Conservation (phyloP, 1,140 invertebrate genomes). For the Physella acuta region DNA sequence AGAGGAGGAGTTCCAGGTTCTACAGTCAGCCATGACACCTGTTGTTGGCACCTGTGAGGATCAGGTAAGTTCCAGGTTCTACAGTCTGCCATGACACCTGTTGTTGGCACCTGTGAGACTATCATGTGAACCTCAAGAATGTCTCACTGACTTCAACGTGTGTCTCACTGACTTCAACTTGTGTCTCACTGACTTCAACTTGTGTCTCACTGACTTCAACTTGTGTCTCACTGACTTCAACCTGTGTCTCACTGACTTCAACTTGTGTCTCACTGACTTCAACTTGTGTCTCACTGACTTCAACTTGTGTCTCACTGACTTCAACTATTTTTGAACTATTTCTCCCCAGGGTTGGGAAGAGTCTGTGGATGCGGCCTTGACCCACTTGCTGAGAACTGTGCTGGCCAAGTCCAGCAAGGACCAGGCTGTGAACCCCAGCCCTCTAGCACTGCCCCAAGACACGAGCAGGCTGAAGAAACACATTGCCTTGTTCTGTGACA, state of each 20-base stretch:
- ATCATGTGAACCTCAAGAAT: too few relatives aligned
- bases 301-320: too few relatives aligned
- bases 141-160: too few relatives aligned
- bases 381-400: conserved; percentile 63
- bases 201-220: too few relatives aligned
- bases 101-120: conserved; percentile 47
- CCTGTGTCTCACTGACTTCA: too few relatives aligned
- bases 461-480: conserved; percentile 67
- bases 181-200: too few relatives aligned
- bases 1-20: conserved; percentile 54
- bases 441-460: conserved; percentile 62
- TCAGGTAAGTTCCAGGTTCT: conserved; percentile 55
- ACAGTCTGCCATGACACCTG: conserved; percentile 50
- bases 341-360: conserved; percentile 69
- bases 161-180: too few relatives aligned
- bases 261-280: too few relatives aligned
- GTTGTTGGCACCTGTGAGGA: conserved; percentile 52
- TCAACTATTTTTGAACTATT: too few relatives aligned
- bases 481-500: conserved; percentile 64
- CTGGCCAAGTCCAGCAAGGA: conserved; percentile 58
- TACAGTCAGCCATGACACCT: conserved; percentile 54
- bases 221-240: too few relatives aligned
- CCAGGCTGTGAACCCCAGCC: conserved; percentile 57
- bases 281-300: too few relatives aligned
- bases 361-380: conserved; percentile 63